Evolutionary conservation across 2,888 invertebrate species (phyloP), one percentile per base, ranked within the genome.

Genomic region (Drosophila hawaiiensis): DNA sequence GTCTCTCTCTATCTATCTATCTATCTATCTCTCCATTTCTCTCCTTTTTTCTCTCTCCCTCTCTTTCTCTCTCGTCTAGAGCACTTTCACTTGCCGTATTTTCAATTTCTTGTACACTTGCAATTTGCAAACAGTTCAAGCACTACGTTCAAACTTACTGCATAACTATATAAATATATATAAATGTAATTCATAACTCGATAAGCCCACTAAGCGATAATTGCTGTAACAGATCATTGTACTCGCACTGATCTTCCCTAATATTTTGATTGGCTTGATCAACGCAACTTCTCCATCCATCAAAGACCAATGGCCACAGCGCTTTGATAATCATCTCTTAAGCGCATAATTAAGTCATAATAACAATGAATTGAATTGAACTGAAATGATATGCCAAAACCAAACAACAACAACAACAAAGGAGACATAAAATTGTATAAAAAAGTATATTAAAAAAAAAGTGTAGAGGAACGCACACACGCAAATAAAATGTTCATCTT

Each of bases 261-360:
- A 52, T 43, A 71, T 63, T 39, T 37, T 14, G 29, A 58, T 58
- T n/a, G 10, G 29, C 22, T 29, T 22, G 41, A 29, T 64, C 33
- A 41, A 58, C 22, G 33, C 29, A 72, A 43, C 19, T 47, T 22
- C 4, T 37, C 28, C 68, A 50, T 25, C 12, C 54, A 19, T 16
- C 43, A 67, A 79, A 80, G 68, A 70, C 66, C 75, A 85, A 76
- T 88, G 67, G 59, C 71, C 64, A 60, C 64, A 64, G 62, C 59
- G 71, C 61, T 81, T 63, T 67, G 64, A 66, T 73, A 77, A 78
- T 77, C 77, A 73, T 68, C 80, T 78, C 72, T 84, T 68, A 81
- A 82, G 80, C 86, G 83, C 90, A 89, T 91, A 90, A 90, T 90
- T 91, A 90, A 91, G 82, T 90, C 87, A 86, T 86, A 86, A 91